These are phyloP conservation scores for Hydropsyche betteni DNA, from an alignment of 2,888 invertebrate genomes.

Conservation along the genomic window DNA sequence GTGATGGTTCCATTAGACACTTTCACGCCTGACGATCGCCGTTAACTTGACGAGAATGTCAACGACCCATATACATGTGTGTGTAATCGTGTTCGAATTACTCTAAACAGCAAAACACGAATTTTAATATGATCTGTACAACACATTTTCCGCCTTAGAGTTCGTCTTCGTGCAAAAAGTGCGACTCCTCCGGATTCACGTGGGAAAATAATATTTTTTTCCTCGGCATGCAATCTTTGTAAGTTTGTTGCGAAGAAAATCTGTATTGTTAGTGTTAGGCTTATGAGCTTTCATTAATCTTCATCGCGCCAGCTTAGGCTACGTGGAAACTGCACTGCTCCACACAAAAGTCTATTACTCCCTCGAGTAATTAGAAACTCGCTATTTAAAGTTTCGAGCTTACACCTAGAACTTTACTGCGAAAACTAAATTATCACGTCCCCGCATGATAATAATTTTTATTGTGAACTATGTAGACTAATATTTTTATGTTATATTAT, in stretches of 20 bases:
- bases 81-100: neutral
- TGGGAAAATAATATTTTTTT: no score
- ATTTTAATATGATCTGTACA: no score
- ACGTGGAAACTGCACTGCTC: slow-evolving; percentile 16
- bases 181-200: no score
- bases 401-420: neutral
- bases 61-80: slow-evolving; percentile 4
- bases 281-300: slow-evolving; percentile 30
- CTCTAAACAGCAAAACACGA: neutral
- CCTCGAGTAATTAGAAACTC: slow-evolving; percentile 18
- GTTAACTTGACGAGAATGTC: slow-evolving; percentile 30
- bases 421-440: neutral
- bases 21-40: slow-evolving; percentile 26
- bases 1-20: slow-evolving; percentile 28
- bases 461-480: neutral
- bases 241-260: slow-evolving; percentile 12
- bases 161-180: no score
- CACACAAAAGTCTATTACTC: slow-evolving; percentile 20
- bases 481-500: neutral
- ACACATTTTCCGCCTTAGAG: no score
- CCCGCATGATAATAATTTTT: neutral
- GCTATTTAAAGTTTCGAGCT: slow-evolving; percentile 5
- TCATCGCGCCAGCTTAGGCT: slow-evolving; percentile 8
- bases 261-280: slow-evolving; percentile 19
- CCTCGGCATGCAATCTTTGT: neutral